Evolutionary conservation across 2,797 vertebrate species (phyloP), one percentile per base, ranked within the genome.

Genomic region (Myripristis murdjan): DNA sequence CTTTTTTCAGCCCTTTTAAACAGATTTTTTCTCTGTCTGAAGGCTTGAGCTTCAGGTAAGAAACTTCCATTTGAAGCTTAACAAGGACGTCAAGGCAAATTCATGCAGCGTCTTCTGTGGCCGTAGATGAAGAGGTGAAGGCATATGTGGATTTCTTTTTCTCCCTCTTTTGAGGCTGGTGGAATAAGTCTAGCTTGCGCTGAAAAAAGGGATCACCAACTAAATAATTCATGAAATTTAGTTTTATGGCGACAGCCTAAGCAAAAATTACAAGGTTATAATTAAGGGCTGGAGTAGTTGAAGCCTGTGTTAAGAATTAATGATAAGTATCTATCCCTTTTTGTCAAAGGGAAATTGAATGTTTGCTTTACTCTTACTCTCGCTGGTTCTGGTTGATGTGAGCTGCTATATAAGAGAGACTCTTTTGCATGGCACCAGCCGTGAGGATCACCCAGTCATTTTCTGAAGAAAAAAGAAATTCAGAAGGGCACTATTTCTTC

Each of bases 161-260:
- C 65, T 33, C 16, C 11, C 22, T 16, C 49, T 23, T 37, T 3
- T 28, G 43, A 60, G 35, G 24, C 57, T 15, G 23, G 5, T 14
- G 53, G 18, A 43, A 12, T 58, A 24, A 49, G 51, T 67, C 11
- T 10, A 20, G 57, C 64, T 74, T 43, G 51, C 33, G 35, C 58
- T 61, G 41, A 8, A 24, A 53, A 79, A 64, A 70, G 64, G 56
- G 23, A 1, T 55, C 16, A n/a, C 14, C 2, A 10, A 9, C 3
- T 90, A 28, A 77, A 90, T 91, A 71, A 90, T 88, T 81, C 35
- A 88, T 67, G 57, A 49, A 47, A 65, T 90, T 48, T 74, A 52
- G 70, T 73, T 86, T 80, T 24, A 73, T 70, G 54, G 58, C 64
- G 74, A 46, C 77, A 64, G 63, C 44, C 80, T 55, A 18, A 74